A percentile compares a stretch with the other conserved stretches of the same genome.
phyloP scores from a whole-genome alignment of 2,113 vertebrate species.

The Pelecanoides urinatrix region DNA sequence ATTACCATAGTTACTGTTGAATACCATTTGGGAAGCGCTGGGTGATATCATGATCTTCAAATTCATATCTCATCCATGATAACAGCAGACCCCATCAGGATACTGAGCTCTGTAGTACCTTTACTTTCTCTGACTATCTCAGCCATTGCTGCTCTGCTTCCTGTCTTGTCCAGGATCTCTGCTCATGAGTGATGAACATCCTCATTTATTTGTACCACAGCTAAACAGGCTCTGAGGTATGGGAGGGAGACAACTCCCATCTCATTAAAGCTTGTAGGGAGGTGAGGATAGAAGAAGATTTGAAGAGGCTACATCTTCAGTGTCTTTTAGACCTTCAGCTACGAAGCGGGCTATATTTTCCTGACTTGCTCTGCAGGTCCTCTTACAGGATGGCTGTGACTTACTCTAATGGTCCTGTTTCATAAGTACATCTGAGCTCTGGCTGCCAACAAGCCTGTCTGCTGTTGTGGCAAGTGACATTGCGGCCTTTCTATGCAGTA shows the following conservation, averaged over 20 bases:
- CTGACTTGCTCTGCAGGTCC: background rate
- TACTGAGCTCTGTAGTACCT: background rate
- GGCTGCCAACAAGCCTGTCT: background rate
- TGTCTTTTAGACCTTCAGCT: background rate
- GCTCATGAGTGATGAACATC: background rate
- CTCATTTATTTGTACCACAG: background rate
- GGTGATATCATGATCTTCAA: background rate
- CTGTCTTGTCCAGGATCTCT: background rate
- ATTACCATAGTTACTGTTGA: background rate
- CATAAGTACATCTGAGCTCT: background rate
- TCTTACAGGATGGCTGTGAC: background rate
- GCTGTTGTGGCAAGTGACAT: background rate
- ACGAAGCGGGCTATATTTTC: accelerated
- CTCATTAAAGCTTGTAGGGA: background rate
- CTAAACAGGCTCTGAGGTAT: background rate
- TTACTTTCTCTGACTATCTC: background rate
- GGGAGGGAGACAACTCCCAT: background rate
- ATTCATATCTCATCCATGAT: background rate
- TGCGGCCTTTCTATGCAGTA: background rate
- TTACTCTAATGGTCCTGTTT: background rate
- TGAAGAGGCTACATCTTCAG: background rate
- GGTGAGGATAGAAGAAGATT: background rate
- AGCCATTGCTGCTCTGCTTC: background rate
- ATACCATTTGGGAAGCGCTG: background rate
- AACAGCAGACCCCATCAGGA: background rate